Evolutionary conservation across 1,140 invertebrate species (phyloP), one percentile per base, ranked within the genome.

Genomic region (Apis florea): DNA sequence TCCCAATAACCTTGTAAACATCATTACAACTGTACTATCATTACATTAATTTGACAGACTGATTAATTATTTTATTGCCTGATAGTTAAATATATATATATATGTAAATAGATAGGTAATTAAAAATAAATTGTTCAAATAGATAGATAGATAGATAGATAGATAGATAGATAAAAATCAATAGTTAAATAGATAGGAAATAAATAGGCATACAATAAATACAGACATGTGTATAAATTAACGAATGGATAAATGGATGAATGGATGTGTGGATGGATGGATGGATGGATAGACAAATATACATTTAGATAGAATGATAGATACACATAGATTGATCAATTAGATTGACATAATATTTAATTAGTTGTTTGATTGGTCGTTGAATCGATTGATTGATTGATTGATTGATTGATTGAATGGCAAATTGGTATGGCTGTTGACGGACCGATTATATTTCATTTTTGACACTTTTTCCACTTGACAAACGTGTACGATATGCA

Each of bases 1-100:
- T 94, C 92, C 93, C 94, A 94, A 93, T 81, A 88, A 85, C 75
- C 69, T 73, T 86, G 76, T 84, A 88, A 87, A 75, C 77, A 82
- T 78, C 72, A 54, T 82, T 63, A 74, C 64, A 56, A 83, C 67
- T 61, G 24, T 83, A 83, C 56, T 82, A 76, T 78, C 21, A 54
- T 84, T 75, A 13, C 61, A 75, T 61, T 79, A 51, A 47, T 78
- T 75, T 53, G 40, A 40, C 53, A 0, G 49, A 72, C 49, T 24
- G 58, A 73, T 54, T 10, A 13, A 53, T 26, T 31, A 66, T 26
- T 58, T 47, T 31, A 11, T 49, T 21, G 10, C 1, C 19, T 11
- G 9, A 72, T 61, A 15, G 11, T 47, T 40, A 24, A 9, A 53
- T 9, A 53, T 21, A n/a, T 40, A 31, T 21, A 31, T 53, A 49